Evolutionary conservation across 2,113 vertebrate species (phyloP), one percentile per base, ranked within the genome.

Genomic region (Neodon shergylaensis): DNA sequence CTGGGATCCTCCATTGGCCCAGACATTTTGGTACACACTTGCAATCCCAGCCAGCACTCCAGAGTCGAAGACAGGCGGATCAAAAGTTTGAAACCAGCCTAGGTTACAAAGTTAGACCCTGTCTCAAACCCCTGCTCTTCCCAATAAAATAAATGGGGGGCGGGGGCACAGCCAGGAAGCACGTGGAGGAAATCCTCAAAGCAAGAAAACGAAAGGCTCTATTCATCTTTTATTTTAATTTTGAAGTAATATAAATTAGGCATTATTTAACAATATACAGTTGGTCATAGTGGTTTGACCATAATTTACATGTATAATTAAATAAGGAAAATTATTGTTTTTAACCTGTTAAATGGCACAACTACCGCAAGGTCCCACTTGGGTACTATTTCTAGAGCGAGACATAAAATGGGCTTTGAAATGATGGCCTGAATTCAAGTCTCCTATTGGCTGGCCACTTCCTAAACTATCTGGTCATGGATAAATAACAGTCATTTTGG

Each of bases 181-280:
- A 9, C 24, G 36, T 0, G 3, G 16, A 90, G 52, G 87, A 79
- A 76, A 88, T 52, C 22, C 4, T 58, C 81, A 47, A 95, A 70
- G 39, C 31, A 61, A 52, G 39, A 28, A 91, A 61, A 72, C 22
- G 68, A 73, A 84, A 42, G 10, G 5, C 26, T 82, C 73, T 78
- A 16, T 31, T 73, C 19, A 21, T 44, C 22, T 47, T 88, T 63
- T n/a, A 26, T 54, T 92, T 68, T 52, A 66, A 83, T 87, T 95
- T 94, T 66, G 79, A 90, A 66, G 79, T 26, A 52, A 63, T 92
- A 95, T 96, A 95, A 97, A 63, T 97, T 97, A 95, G 92, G 24
- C 21, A 86, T 52, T 66, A 76, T 66, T 86, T 88, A 92, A 52
- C 63, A 39, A 91, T 63, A 78, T 47, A 93, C 22, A 95, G 42